Conservation (phyloP, 2,888 invertebrate genomes). For the Nomada fucata region DNA sequence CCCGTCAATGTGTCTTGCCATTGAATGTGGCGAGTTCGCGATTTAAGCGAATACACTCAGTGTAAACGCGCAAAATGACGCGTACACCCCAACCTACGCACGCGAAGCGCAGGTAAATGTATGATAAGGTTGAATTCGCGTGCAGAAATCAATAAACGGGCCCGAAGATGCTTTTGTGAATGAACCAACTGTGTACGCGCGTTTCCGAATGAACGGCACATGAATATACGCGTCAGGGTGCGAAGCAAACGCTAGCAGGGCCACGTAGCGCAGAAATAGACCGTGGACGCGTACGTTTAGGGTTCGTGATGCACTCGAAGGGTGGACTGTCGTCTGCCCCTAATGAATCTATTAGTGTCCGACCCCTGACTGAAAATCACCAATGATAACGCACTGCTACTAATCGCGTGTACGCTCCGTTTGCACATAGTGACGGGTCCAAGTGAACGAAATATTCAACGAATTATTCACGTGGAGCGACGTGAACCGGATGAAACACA, state of each 20-base stretch:
- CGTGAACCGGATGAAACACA: neutral
- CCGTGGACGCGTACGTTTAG: constrained; percentile 56
- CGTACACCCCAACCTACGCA: neutral
- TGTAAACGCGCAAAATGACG: neutral
- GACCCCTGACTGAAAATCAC: constrained; percentile 75
- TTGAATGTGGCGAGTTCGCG: neutral
- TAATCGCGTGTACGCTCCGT: constrained; percentile 64
- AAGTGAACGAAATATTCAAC: constrained; percentile 35
- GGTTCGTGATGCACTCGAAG: constrained; percentile 69
- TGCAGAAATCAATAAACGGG: constrained; percentile 27
- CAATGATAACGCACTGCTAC: constrained; percentile 72
- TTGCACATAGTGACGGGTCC: constrained; percentile 60
- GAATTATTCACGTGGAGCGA: constrained; percentile 29
- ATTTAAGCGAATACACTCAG: no score
- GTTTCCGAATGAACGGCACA: constrained; percentile 47
- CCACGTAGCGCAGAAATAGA: constrained; percentile 52
- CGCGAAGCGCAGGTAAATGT: neutral
- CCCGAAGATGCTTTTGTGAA: constrained; percentile 30
- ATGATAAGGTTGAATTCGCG: constrained; percentile 1
- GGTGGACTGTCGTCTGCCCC: constrained; percentile 70
- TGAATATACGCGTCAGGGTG: constrained; percentile 44
- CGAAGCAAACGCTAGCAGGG: constrained; percentile 45
- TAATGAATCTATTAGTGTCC: constrained; percentile 81
- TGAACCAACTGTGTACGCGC: constrained; percentile 35
- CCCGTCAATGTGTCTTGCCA: no score